Conservation (phyloP, 2,888 invertebrate species). For the Yponomeuta malinellus region DNA sequence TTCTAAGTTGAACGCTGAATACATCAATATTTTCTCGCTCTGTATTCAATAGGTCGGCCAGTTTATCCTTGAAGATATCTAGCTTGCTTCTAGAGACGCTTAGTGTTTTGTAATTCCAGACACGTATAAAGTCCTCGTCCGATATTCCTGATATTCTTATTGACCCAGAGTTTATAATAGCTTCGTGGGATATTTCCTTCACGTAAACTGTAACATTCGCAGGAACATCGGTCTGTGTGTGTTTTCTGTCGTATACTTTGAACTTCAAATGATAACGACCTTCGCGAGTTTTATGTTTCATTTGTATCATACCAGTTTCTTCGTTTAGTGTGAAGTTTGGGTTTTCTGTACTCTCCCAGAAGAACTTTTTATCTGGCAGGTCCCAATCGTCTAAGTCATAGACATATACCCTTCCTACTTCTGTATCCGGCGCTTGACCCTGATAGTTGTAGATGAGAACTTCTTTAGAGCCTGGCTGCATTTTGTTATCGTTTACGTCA, state of each 20-base stretch:
- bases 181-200: constrained; percentile 95
- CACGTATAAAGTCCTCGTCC: constrained; percentile 96
- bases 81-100: constrained; percentile 90
- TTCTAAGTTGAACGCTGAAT: constrained; percentile 94
- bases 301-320: constrained; percentile 95
- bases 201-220: constrained; percentile 98
- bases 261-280: constrained; percentile 88
- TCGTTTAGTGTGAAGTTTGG: constrained; percentile 91
- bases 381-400: constrained; percentile 99
- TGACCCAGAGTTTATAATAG: constrained; percentile 96
- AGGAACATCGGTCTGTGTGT: constrained; percentile 95
- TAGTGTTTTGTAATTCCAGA: constrained; percentile 94
- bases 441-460: constrained; percentile 98
- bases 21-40: constrained; percentile 94
- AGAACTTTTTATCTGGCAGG: constrained; percentile 96
- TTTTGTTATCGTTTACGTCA: constrained; percentile 98
- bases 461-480: constrained; percentile 97
- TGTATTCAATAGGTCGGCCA: constrained; percentile 89
- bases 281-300: constrained; percentile 93
- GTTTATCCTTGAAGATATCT: constrained; percentile 91
- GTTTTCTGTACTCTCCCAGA: constrained; percentile 92
- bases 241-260: constrained; percentile 94
- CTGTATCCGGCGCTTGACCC: constrained; percentile 92
- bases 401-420: constrained; percentile 96
- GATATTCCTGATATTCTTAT: constrained; percentile 94